Evolutionary conservation across 2,888 invertebrate genomes (phyloP).

Genomic region (Plebejus argus): DNA sequence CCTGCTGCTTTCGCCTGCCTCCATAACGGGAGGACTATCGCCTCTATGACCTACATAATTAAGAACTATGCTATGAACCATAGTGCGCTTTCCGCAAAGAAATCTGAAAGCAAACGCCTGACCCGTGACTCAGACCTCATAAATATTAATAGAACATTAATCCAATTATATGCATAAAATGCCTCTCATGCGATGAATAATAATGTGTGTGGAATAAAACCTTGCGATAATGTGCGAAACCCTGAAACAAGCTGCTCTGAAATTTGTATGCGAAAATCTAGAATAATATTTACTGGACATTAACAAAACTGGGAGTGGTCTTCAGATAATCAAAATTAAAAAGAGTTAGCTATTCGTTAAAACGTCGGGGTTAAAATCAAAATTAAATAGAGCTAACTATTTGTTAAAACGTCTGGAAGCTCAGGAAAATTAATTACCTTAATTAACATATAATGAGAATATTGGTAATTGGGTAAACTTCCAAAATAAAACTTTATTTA

Average conservation of each 20-base stretch:
- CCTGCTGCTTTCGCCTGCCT: constrained; percentile 61
- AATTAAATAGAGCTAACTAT: background rate
- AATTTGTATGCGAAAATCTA: background rate
- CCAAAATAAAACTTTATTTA: background rate
- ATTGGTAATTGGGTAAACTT: background rate
- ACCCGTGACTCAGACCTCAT: constrained; percentile 62
- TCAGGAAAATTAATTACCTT: background rate
- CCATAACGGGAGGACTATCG: constrained; percentile 25
- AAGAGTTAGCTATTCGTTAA: background rate
- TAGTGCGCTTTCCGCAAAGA: constrained; percentile 32
- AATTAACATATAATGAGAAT: background rate
- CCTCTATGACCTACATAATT: constrained; percentile 30
- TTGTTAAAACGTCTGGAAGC: background rate
- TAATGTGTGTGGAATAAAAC: constrained; percentile 29
- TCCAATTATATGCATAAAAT: constrained; percentile 41
- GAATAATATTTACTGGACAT: background rate
- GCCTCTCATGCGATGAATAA: constrained; percentile 30
- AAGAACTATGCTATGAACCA: constrained; percentile 34
- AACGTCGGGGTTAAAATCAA: background rate
- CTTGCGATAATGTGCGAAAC: constrained; percentile 43
- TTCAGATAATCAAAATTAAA: background rate
- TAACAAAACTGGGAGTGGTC: background rate
- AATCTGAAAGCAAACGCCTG: constrained; percentile 46
- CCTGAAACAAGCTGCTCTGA: background rate
- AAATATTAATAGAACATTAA: constrained; percentile 66